Percentiles rank a stretch among this genome's conserved stretches.
Evolutionary conservation across 2,888 invertebrate genomes (phyloP).

Genomic region (Pecten maximus): DNA sequence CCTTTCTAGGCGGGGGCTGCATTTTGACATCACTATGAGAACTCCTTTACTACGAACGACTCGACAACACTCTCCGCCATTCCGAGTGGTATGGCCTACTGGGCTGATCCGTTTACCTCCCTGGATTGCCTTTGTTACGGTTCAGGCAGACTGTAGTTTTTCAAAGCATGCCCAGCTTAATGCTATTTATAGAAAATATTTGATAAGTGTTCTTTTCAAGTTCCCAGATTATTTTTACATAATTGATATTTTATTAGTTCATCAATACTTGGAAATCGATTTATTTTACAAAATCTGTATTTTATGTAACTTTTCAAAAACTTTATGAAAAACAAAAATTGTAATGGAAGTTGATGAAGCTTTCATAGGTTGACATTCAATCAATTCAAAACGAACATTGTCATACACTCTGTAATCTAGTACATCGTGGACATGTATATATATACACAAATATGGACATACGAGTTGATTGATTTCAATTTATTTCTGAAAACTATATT

Average conservation of each 20-base stretch:
- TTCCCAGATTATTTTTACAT: not conserved
- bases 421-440: not conserved
- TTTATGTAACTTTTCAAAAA: not conserved
- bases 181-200: not conserved
- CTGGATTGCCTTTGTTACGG: slow-evolving; percentile 40
- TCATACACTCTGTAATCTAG: not conserved
- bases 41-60: slow-evolving; percentile 41
- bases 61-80: slow-evolving; percentile 52
- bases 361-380: not conserved
- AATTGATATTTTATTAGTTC: not conserved
- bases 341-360: not conserved
- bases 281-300: not conserved
- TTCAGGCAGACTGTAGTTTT: not conserved
- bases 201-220: not conserved
- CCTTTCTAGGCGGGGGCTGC: slow-evolving; percentile 75
- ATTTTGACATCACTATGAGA: slow-evolving; percentile 52
- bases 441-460: not conserved
- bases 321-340: not conserved
- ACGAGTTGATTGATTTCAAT: not conserved
- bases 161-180: not conserved
- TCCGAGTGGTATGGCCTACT: slow-evolving; percentile 52
- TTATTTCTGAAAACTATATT: not conserved
- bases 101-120: slow-evolving; percentile 63
- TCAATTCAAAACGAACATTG: not conserved
- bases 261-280: not conserved